phyloP scores from a whole-genome alignment of 2,113 vertebrate species.

The Buteo buteo region DNA sequence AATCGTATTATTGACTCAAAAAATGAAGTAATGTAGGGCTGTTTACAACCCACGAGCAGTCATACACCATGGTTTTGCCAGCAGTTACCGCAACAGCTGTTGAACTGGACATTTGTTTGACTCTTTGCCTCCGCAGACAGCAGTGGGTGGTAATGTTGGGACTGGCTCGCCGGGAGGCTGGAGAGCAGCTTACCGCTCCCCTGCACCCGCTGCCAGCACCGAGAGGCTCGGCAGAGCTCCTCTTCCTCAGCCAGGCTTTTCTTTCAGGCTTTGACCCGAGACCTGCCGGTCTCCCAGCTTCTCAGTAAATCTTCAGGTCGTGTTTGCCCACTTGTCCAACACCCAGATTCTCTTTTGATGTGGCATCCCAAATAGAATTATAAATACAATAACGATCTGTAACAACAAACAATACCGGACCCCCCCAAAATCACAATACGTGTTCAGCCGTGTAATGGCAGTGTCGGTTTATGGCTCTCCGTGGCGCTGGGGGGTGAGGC shows the following conservation, averaged over 20 bases:
- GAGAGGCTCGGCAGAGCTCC: not conserved
- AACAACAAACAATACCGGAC: not conserved
- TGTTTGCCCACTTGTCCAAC: not conserved
- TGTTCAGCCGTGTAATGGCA: not conserved
- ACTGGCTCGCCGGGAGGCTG: accelerated
- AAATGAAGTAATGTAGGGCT: not conserved
- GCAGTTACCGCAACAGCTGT: not conserved
- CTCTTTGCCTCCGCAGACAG: too few relatives aligned
- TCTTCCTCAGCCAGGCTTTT: too few relatives aligned
- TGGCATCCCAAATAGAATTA: too few relatives aligned
- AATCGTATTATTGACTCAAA: not conserved
- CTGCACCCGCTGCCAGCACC: accelerated
- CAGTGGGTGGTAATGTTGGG: not conserved
- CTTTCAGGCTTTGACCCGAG: not conserved
- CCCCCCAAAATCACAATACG: accelerated
- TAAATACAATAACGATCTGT: not conserved
- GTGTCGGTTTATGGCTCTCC: not conserved
- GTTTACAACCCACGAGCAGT: not conserved
- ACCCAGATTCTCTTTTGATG: not conserved
- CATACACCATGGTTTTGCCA: not conserved
- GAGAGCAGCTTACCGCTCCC: not conserved
- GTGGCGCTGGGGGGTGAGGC: accelerated
- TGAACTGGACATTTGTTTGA: not conserved
- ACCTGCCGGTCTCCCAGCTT: too few relatives aligned
- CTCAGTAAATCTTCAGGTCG: not conserved